phyloP scores from a whole-genome alignment of 2,113 vertebrate genomes.

The Chitala chitala region DNA sequence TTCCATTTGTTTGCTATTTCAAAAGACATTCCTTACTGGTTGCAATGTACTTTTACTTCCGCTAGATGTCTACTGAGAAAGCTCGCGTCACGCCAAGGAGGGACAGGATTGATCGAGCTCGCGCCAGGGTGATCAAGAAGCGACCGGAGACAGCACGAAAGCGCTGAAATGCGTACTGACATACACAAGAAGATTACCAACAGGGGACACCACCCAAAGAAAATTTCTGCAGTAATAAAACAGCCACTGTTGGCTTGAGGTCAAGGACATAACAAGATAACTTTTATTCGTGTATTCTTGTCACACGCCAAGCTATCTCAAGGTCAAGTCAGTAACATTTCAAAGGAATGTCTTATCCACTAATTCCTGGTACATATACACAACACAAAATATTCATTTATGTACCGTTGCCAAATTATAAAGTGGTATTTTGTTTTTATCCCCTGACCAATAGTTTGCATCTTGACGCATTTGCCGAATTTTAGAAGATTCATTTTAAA shows the following conservation, averaged over 20 bases:
- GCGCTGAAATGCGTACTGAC: not conserved
- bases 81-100: not conserved
- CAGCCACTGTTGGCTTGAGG: not conserved
- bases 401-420: too few species aligned
- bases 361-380: too few species aligned
- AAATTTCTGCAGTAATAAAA: conserved; percentile 3
- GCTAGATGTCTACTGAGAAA: conserved; percentile 13
- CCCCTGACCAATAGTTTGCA: too few species aligned
- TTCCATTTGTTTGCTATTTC: not conserved
- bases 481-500: too few species aligned
- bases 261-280: conserved; percentile 5
- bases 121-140: not conserved
- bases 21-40: not conserved
- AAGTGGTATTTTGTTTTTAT: too few species aligned
- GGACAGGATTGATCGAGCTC: not conserved
- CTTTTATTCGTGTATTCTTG: not conserved
- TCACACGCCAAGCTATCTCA: not conserved
- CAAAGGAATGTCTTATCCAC: too few species aligned
- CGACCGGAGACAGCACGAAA: not conserved
- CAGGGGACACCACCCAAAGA: not conserved
- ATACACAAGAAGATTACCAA: not conserved
- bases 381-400: too few species aligned
- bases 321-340: too few species aligned
- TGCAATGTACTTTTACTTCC: conserved; percentile 4
- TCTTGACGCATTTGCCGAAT: too few species aligned